A percentile compares a stretch with the other conserved stretches of the same genome.
Evolutionary conservation across 1,140 invertebrate species (phyloP).

Genomic region (Saccostrea echinata): DNA sequence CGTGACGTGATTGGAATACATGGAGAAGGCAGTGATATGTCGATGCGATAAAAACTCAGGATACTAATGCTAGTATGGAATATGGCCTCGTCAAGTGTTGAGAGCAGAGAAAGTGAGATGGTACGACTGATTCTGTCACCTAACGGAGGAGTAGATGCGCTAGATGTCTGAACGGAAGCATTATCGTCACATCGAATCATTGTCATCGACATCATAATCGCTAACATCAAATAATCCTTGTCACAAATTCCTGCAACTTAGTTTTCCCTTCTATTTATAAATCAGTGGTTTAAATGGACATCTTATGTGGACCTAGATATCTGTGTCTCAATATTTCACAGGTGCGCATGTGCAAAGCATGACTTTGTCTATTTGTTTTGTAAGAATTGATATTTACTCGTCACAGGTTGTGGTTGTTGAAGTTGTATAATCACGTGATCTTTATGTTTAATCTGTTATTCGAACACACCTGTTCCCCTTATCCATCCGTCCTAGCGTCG

Average conservation of each 20-base stretch:
- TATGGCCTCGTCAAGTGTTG: neutral
- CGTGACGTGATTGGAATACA: conserved; percentile 5
- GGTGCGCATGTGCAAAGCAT: neutral
- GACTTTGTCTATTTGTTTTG: neutral
- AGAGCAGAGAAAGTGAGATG: conserved; percentile 24
- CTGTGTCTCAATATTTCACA: neutral
- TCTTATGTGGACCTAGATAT: neutral
- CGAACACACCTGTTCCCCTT: conserved; percentile 35
- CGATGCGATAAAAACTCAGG: conserved; percentile 28
- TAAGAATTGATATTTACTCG: conserved; percentile 16
- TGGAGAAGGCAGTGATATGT: neutral
- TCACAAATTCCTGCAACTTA: conserved; percentile 12
- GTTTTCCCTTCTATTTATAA: conserved; percentile 9
- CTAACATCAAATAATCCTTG: neutral
- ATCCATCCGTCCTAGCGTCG: conserved; percentile 28
- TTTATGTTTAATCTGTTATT: neutral
- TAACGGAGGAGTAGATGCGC: neutral
- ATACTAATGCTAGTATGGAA: conserved; percentile 2
- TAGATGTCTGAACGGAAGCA: conserved; percentile 25
- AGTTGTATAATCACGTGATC: conserved; percentile 20
- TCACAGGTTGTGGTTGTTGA: conserved; percentile 8
- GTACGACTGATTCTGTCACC: conserved; percentile 16
- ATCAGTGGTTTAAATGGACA: neutral
- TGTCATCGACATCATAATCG: conserved; percentile 31
- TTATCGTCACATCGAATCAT: conserved; percentile 38